phyloP scores from a whole-genome alignment of 2,113 vertebrate genomes.

The human (Homo sapiens) region GRCh38 chr5:178128501-178129000 shows the following conservation, averaged over 20 bases:
- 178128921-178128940: background rate
- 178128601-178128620: background rate
- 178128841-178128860: too few species aligned
- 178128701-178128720: background rate
- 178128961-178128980: background rate
- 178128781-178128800: too few species aligned
- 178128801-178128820: too few species aligned
- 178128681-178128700: background rate
- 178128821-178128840: too few species aligned
- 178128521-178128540: too few species aligned
- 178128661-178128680: background rate
- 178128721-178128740: background rate
- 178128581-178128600: too few species aligned
- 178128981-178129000: background rate
- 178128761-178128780: too few species aligned
- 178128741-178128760: background rate
- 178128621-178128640: background rate
- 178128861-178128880: background rate
- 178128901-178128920: background rate
- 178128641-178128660: background rate
- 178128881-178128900: conserved; percentile 13
- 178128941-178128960: background rate
- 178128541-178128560: too few species aligned
- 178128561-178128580: too few species aligned
- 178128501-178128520: too few species aligned